A percentile compares a stretch with the other conserved stretches of the same genome.
These are phyloP conservation scores for Paraescarpia echinospica DNA, from an alignment of 1,140 invertebrate genomes.

Conservation along the genomic window DNA sequence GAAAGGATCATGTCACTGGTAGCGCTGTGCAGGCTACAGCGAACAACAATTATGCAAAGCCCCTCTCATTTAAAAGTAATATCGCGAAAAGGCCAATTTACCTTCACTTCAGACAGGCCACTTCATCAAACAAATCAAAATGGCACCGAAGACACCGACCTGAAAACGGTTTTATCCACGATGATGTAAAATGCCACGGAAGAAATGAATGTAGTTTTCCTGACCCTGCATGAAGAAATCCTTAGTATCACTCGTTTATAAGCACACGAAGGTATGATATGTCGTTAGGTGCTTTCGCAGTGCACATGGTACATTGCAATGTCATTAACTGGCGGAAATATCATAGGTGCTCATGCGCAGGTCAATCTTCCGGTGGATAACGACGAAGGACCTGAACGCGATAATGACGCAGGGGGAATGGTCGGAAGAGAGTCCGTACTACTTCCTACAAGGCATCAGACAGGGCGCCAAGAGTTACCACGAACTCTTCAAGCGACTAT, in stretches of 20 bases:
- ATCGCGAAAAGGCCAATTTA: too few relatives aligned
- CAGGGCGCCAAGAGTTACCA: slow-evolving; percentile 99
- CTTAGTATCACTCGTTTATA: too few relatives aligned
- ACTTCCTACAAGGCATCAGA: slow-evolving; percentile 93
- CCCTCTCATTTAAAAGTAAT: background rate
- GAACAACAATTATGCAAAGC: background rate
- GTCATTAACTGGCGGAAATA: slow-evolving; percentile 65
- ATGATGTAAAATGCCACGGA: too few relatives aligned
- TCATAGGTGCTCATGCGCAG: slow-evolving; percentile 39
- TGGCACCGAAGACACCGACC: too few relatives aligned
- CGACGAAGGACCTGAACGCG: slow-evolving; percentile 97
- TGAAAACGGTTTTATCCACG: too few relatives aligned
- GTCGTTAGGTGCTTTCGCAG: slow-evolving; percentile 71
- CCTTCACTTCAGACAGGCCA: too few relatives aligned
- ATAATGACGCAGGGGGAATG: slow-evolving; percentile 90
- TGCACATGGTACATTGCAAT: slow-evolving; percentile 96
- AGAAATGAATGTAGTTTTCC: too few relatives aligned
- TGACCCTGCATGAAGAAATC: too few relatives aligned
- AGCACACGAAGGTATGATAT: too few relatives aligned
- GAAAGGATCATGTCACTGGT: background rate
- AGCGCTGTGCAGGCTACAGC: background rate
- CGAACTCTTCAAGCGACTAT: slow-evolving; percentile 90
- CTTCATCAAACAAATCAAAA: too few relatives aligned
- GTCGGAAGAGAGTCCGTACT: slow-evolving; percentile 92
- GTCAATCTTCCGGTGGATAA: slow-evolving; percentile 99